These are phyloP conservation scores for Orientallactaga sibirica DNA, from an alignment of 2,797 vertebrate species.

Conservation along the genomic window DNA sequence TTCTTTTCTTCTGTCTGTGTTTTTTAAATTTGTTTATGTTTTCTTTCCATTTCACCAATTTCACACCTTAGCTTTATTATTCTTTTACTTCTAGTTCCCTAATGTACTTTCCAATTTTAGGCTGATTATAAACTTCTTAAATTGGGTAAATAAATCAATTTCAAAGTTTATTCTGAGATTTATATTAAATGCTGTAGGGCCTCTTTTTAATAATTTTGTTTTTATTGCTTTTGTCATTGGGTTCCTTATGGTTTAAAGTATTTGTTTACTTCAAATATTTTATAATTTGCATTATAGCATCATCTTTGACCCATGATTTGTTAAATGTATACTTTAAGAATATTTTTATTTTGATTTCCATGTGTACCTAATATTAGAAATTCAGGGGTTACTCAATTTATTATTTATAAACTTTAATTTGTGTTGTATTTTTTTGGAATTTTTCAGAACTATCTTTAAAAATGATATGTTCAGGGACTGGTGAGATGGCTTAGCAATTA, in stretches of 20 bases:
- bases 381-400: not conserved
- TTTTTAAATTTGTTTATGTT: not conserved
- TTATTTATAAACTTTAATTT: not conserved
- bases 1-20: not conserved
- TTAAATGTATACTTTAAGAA: not conserved
- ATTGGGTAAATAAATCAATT: not conserved
- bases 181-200: not conserved
- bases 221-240: not conserved
- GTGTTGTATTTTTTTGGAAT: not conserved
- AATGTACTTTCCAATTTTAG: not conserved
- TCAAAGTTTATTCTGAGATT: not conserved
- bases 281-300: constrained; percentile 32
- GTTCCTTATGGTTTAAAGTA: not conserved
- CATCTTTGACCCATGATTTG: not conserved
- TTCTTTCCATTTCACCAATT: constrained; percentile 8
- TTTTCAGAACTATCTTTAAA: not conserved
- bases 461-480: not conserved
- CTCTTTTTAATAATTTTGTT: not conserved
- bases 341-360: constrained; percentile 11
- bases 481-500: no score
- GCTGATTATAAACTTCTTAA: not conserved
- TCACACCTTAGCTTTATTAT: not conserved
- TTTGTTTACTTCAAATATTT: constrained; percentile 1
- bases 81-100: not conserved
- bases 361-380: not conserved